Conservation (phyloP, 2,113 vertebrate species). For the Megaceryle torquata region DNA sequence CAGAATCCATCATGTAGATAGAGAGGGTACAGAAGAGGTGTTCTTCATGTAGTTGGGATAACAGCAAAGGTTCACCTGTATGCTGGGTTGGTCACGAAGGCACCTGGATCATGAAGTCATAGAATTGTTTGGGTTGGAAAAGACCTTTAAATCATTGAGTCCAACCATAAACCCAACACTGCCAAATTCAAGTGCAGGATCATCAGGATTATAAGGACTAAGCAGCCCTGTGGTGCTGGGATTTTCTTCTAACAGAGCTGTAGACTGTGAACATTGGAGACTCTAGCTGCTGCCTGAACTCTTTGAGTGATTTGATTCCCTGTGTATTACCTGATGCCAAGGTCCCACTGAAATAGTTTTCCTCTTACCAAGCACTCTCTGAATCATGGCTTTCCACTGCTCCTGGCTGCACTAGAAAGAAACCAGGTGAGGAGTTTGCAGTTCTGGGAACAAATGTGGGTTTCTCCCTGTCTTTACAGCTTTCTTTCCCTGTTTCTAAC, state of each 20-base stretch:
- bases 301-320: neutral
- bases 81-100: neutral
- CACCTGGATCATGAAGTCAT: neutral
- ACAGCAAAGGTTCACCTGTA: neutral
- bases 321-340: neutral
- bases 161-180: neutral
- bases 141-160: neutral
- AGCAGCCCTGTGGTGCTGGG: neutral
- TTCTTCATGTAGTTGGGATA: neutral
- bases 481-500: neutral
- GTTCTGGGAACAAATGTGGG: rapidly evolving
- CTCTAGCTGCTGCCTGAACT: neutral
- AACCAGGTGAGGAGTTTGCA: neutral
- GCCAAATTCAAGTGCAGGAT: neutral
- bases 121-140: neutral
- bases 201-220: neutral
- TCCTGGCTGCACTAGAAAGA: neutral
- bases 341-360: neutral
- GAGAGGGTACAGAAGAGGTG: neutral
- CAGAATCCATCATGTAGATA: neutral
- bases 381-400: neutral
- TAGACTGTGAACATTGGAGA: neutral
- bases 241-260: neutral
- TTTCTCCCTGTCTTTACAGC: neutral
- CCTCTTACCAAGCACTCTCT: neutral